These are phyloP conservation scores for Heteractis magnifica DNA, from an alignment of 92 coral and sea anemone species.

Conservation along the genomic window DNA sequence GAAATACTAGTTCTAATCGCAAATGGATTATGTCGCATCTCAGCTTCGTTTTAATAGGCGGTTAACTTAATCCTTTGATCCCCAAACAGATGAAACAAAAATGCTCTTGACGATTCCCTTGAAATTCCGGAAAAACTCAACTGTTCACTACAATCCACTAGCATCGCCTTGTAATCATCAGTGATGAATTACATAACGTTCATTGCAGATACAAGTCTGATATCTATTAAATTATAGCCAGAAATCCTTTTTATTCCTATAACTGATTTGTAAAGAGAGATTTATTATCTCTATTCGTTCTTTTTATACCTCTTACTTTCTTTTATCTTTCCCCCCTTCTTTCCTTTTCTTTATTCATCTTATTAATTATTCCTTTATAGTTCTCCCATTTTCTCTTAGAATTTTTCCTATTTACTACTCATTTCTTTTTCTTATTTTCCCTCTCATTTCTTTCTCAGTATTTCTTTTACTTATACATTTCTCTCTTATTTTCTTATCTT, in stretches of 20 bases:
- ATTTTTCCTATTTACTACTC: not conserved
- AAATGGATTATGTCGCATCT: not conserved
- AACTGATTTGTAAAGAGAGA: not conserved
- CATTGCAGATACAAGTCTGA: not conserved
- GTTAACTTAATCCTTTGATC: not conserved
- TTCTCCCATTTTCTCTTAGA: not conserved
- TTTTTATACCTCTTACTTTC: not conserved
- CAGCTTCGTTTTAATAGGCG: not conserved
- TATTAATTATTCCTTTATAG: not conserved
- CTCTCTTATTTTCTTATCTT: not conserved
- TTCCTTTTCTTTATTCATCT: not conserved
- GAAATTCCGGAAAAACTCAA: not conserved
- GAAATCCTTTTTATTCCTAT: not conserved
- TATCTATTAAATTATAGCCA: not conserved
- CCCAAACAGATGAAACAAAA: not conserved
- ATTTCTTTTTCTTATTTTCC: not conserved
- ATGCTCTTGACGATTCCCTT: not conserved
- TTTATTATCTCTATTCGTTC: not conserved
- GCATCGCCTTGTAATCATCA: not conserved
- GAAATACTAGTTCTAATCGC: not conserved
- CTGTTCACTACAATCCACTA: not conserved
- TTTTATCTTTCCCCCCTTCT: not conserved
- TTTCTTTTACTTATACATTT: not conserved
- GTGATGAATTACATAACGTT: not conserved
- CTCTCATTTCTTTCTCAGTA: not conserved